Conservation (phyloP, 1,140 invertebrate species). For the Tribolium castaneum region DNA sequence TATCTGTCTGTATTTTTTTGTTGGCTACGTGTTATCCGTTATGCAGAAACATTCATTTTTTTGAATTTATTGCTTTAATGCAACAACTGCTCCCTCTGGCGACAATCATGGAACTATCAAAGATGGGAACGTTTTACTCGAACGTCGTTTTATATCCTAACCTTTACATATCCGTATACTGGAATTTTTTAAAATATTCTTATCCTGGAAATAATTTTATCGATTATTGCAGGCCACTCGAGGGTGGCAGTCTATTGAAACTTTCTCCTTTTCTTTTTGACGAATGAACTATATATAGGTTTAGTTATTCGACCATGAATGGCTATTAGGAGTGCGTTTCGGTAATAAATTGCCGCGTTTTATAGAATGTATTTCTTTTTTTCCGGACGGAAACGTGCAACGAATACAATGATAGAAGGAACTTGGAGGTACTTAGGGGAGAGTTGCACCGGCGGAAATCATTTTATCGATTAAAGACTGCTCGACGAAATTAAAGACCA, state of each 20-base stretch:
- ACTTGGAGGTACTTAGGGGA: constrained; percentile 12
- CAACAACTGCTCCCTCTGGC: too few relatives aligned
- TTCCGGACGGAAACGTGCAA: constrained; percentile 17
- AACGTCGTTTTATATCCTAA: too few relatives aligned
- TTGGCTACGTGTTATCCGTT: too few relatives aligned
- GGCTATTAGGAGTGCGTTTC: constrained; percentile 22
- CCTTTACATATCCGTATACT: too few relatives aligned
- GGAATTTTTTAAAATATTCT: too few relatives aligned
- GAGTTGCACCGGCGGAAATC: constrained; percentile 25
- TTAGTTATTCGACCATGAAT: constrained; percentile 34
- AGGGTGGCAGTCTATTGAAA: constrained; percentile 28
- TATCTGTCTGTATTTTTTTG: too few relatives aligned
- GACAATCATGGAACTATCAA: too few relatives aligned
- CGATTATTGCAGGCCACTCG: constrained; percentile 23
- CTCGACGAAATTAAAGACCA: constrained; percentile 19
- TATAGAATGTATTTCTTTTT: constrained; percentile 25
- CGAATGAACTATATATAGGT: constrained; percentile 28
- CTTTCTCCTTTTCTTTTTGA: constrained; percentile 33
- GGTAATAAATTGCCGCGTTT: constrained; percentile 29
- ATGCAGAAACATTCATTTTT: too few relatives aligned
- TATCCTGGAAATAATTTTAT: constrained; percentile 23
- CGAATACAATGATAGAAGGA: constrained; percentile 10
- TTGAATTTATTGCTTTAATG: too few relatives aligned
- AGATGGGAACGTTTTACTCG: too few relatives aligned
- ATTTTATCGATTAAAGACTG: constrained; percentile 19